These are phyloP conservation scores for Pachycephus smyrnensis DNA, from an alignment of 2,888 invertebrate genomes.

Conservation along the genomic window DNA sequence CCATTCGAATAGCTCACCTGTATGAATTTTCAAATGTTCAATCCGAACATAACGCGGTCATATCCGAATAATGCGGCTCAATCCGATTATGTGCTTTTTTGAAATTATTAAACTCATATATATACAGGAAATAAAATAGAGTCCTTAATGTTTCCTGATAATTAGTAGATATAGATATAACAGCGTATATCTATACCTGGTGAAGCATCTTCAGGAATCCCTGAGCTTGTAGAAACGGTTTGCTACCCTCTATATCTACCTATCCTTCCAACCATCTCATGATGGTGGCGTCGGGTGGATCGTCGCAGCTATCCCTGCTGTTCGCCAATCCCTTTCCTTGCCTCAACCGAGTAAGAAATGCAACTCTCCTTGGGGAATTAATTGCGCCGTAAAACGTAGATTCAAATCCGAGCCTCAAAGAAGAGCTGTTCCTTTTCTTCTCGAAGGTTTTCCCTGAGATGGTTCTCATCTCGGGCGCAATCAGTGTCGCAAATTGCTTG, in stretches of 20 bases:
- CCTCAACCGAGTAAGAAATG: constrained; percentile 47
- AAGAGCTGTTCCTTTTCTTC: constrained; percentile 41
- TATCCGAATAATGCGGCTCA: no score
- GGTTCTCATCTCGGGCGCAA: constrained; percentile 54
- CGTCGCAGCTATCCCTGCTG: constrained; percentile 13
- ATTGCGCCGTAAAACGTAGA: constrained; percentile 61
- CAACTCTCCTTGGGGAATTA: constrained; percentile 59
- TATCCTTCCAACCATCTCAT: constrained; percentile 6
- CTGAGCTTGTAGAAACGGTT: constrained; percentile 36
- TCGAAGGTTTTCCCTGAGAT: constrained; percentile 53
- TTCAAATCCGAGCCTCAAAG: constrained; percentile 58
- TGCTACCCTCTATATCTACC: constrained; percentile 26
- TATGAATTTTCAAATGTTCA: no score
- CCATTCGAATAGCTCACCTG: no score
- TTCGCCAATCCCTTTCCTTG: constrained; percentile 54
- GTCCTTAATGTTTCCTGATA: no score
- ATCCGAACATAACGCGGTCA: no score
- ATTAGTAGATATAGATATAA: no score
- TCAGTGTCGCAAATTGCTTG: constrained; percentile 63
- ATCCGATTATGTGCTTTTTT: no score
- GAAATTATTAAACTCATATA: no score
- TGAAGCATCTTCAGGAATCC: constrained; percentile 30
- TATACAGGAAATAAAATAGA: no score
- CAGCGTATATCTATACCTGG: constrained; percentile 27
- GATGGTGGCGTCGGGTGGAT: no score